These are phyloP conservation scores for Camptogramma bilineatum DNA, from an alignment of 2,888 invertebrate genomes.

Conservation along the genomic window DNA sequence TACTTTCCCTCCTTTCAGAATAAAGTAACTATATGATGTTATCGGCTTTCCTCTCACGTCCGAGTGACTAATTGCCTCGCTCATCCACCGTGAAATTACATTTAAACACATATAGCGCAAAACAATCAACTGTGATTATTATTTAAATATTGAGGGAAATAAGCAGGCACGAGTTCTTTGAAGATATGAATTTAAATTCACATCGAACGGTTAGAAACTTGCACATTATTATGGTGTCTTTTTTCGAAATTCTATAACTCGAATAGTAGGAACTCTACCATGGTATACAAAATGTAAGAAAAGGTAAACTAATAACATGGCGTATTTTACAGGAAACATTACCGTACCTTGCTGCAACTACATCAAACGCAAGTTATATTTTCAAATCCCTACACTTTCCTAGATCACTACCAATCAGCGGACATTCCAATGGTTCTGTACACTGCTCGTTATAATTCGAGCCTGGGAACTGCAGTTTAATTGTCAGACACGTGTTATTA, in stretches of 20 bases:
- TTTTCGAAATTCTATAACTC: too few species aligned
- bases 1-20: constrained; percentile 45
- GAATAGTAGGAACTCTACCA: too few species aligned
- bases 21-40: constrained; percentile 55
- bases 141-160: constrained; percentile 41
- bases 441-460: constrained; percentile 69
- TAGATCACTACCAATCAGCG: constrained; percentile 27
- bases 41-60: constrained; percentile 71
- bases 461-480: constrained; percentile 68
- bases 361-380: too few species aligned
- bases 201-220: not conserved
- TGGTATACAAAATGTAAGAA: too few species aligned
- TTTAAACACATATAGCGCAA: constrained; percentile 68
- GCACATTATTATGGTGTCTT: too few species aligned
- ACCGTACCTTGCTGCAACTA: too few species aligned
- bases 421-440: constrained; percentile 52
- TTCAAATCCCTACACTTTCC: constrained; percentile 12
- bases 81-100: constrained; percentile 76
- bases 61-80: constrained; percentile 73
- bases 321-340: too few species aligned
- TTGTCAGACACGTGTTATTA: constrained; percentile 69
- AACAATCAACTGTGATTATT: constrained; percentile 54
- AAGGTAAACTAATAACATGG: too few species aligned
- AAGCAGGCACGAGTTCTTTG: not conserved
- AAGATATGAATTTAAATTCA: not conserved